Conservation (phyloP, 2,888 invertebrate species). For the Pheosia gnoma region DNA sequence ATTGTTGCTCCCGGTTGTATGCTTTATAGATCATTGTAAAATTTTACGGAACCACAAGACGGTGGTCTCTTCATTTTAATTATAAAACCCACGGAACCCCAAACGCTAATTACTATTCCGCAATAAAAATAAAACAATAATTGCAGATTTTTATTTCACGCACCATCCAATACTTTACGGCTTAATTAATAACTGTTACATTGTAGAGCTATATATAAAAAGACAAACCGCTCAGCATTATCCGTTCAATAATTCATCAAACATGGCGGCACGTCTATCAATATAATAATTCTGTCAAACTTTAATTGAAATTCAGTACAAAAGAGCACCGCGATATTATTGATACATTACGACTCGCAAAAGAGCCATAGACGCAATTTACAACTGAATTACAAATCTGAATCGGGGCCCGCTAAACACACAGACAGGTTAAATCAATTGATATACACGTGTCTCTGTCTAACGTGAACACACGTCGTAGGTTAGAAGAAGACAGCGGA, state of each 20-base stretch:
- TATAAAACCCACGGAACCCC: conserved; percentile 11
- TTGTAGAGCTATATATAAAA: conserved; percentile 24
- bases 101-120: conserved; percentile 25
- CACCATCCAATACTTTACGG: conserved; percentile 33
- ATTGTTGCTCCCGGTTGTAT: too few relatives aligned
- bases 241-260: conserved; percentile 71
- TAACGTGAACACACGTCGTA: not conserved
- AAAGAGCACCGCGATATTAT: conserved; percentile 72
- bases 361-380: conserved; percentile 78
- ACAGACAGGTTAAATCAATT: conserved; percentile 80
- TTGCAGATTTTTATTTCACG: conserved; percentile 37
- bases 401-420: conserved; percentile 74
- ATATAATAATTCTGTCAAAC: conserved; percentile 82
- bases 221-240: conserved; percentile 21
- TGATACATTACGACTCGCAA: conserved; percentile 81
- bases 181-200: conserved; percentile 39
- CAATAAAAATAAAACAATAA: conserved; percentile 29
- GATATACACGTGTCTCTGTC: conserved; percentile 53
- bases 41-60: too few relatives aligned
- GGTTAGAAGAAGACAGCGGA: conserved; percentile 47
- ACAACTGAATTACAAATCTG: conserved; percentile 83
- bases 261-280: conserved; percentile 71
- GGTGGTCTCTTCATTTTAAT: too few relatives aligned
- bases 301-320: conserved; percentile 80
- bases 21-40: too few relatives aligned